Percentiles rank a stretch among this genome's conserved stretches.
These are phyloP conservation scores for Enoplosus armatus DNA, from an alignment of 2,797 vertebrate species.

Conservation along the genomic window DNA sequence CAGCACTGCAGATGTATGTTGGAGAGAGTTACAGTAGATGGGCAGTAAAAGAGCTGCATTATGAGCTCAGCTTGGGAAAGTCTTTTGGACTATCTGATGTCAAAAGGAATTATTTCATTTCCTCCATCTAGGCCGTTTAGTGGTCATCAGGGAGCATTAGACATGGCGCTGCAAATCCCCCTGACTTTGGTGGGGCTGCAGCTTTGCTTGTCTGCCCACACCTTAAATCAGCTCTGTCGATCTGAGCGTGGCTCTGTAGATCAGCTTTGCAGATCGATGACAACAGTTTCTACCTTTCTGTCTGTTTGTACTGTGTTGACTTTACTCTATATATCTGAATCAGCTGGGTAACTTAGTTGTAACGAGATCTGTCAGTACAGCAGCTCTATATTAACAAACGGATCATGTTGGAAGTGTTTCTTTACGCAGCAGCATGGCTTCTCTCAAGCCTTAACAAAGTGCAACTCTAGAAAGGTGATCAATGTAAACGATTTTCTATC, in stretches of 20 bases:
- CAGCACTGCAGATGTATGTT: conserved; percentile 25
- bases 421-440: background rate
- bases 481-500: background rate
- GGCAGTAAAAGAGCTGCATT: conserved; percentile 56
- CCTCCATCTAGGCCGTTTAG: conserved; percentile 70
- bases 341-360: background rate
- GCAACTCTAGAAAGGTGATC: background rate
- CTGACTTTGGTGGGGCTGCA: conserved; percentile 57
- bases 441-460: background rate
- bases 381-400: background rate
- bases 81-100: conserved; percentile 74
- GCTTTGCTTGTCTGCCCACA: conserved; percentile 49
- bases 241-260: background rate
- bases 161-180: conserved; percentile 68
- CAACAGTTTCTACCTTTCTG: conserved; percentile 38
- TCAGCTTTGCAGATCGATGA: conserved; percentile 44
- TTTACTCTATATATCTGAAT: conserved; percentile 12
- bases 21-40: conserved; percentile 29
- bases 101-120: conserved; percentile 80
- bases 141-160: conserved; percentile 75
- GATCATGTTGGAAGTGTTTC: background rate
- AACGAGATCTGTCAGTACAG: conserved; percentile 6
- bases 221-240: conserved; percentile 23
- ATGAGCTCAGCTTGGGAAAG: conserved; percentile 65
- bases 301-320: conserved; percentile 51